Evolutionary conservation across 2,113 vertebrate species (phyloP).

Genomic region (Dicaeum eximium): DNA sequence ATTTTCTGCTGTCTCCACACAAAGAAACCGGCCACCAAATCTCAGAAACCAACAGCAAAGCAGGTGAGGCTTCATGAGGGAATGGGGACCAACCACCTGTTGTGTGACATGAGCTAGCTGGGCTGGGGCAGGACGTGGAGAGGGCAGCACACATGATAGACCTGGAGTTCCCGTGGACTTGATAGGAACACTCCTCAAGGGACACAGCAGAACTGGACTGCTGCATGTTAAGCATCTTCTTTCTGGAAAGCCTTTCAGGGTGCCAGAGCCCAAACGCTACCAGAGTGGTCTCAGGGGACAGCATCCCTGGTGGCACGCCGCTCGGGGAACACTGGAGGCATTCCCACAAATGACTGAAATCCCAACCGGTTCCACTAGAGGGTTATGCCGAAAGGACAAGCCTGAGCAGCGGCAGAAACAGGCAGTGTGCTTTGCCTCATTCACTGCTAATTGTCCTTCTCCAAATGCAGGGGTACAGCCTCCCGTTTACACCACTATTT

Average conservation of each 20-base stretch:
- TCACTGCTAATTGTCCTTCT: background rate
- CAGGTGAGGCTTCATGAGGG: background rate
- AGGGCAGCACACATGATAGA: background rate
- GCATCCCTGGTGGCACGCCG: accelerated
- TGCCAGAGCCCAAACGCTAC: accelerated
- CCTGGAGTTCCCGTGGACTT: background rate
- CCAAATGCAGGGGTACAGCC: background rate
- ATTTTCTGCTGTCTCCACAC: background rate
- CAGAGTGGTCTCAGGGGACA: background rate
- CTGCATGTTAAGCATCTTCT: background rate
- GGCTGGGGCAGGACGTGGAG: background rate
- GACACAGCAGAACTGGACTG: background rate
- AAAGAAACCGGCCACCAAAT: background rate
- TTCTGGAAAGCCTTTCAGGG: background rate
- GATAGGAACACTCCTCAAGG: background rate
- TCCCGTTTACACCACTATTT: background rate
- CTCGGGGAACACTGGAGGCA: background rate
- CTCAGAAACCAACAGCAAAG: background rate
- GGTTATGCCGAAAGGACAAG: background rate
- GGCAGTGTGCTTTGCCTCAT: background rate
- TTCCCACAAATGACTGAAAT: background rate
- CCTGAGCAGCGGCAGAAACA: background rate
- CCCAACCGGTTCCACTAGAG: constrained; percentile 43
- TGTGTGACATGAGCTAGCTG: background rate
- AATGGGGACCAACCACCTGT: background rate